Conservation (phyloP, 2,113 vertebrate genomes). For the Andinoacara biseriatus region DNA sequence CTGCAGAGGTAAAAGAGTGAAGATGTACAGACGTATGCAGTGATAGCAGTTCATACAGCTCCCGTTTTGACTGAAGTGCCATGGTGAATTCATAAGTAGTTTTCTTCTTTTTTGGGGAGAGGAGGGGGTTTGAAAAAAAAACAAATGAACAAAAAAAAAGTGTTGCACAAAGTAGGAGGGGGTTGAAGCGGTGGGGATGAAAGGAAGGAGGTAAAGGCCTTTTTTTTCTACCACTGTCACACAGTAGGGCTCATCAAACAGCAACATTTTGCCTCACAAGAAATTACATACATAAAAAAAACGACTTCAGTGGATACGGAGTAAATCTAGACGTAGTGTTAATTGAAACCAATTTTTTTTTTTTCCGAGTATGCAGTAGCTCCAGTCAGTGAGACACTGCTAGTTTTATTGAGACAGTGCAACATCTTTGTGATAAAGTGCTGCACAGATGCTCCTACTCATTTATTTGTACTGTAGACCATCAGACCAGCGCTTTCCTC, state of each 20-base stretch:
- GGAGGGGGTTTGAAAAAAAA: conserved; percentile 29
- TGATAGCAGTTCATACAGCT: conserved; percentile 33
- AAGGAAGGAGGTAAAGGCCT: conserved; percentile 24
- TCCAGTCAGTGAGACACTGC: conserved; percentile 12
- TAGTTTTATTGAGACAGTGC: not conserved
- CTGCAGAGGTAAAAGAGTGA: conserved; percentile 35
- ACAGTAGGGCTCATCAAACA: not conserved
- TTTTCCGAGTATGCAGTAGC: conserved; percentile 10
- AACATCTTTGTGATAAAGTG: not conserved
- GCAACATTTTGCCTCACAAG: conserved; percentile 27
- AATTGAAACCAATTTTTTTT: conserved; percentile 1
- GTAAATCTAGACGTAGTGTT: conserved; percentile 18
- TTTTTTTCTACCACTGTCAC: not conserved
- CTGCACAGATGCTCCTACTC: not conserved
- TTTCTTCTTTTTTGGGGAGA: conserved; percentile 4
- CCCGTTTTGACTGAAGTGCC: conserved; percentile 63
- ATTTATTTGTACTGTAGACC: conserved; percentile 55
- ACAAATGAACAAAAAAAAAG: conserved; percentile 2
- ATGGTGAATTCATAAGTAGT: conserved; percentile 47
- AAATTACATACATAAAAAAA: not conserved
- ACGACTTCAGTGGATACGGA: conserved; percentile 1
- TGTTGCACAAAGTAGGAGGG: conserved; percentile 32
- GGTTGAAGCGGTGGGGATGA: conserved; percentile 22
- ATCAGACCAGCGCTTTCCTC: conserved; percentile 41
- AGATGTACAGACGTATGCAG: conserved; percentile 53